Percentiles rank a stretch among this genome's conserved stretches.
Conservation (phyloP, 2,113 vertebrate genomes). For the Solenodon paradoxus region DNA sequence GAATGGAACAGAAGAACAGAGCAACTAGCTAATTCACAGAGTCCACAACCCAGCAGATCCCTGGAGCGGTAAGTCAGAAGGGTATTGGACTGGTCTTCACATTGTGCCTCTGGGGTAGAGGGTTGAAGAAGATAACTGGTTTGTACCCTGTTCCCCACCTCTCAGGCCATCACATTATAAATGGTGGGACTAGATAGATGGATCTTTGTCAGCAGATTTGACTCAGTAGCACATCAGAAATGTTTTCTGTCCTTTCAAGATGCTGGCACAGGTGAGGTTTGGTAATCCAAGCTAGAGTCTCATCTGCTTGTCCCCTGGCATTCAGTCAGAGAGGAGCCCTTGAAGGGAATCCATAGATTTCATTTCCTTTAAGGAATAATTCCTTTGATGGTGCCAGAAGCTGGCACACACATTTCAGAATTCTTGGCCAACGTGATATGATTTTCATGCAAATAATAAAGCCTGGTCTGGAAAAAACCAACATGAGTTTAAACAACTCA, state of each 20-base stretch:
- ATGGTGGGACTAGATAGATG: not conserved
- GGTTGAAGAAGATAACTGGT: not conserved
- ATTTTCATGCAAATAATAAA: conserved; percentile 27
- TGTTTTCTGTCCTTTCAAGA: not conserved
- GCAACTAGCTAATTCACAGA: not conserved
- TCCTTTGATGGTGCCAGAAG: not conserved
- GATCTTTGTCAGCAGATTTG: not conserved
- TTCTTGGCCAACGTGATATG: not conserved
- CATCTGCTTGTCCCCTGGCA: not conserved
- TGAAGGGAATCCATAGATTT: not conserved
- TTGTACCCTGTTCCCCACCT: not conserved
- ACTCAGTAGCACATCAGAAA: not conserved
- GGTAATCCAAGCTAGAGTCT: not conserved
- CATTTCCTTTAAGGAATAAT: not conserved
- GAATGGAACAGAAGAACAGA: not conserved
- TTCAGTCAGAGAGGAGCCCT: not conserved
- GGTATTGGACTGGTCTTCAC: not conserved
- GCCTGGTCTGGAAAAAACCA: not conserved
- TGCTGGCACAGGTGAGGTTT: not conserved
- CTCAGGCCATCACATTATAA: not conserved
- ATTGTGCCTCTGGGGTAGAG: not conserved
- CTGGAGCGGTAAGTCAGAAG: not conserved
- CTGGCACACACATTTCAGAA: not conserved
- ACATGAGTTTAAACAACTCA: not conserved
- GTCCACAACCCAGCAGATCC: not conserved